phyloP scores from a whole-genome alignment of 2,888 invertebrate species.

The Synergus gifuensis region DNA sequence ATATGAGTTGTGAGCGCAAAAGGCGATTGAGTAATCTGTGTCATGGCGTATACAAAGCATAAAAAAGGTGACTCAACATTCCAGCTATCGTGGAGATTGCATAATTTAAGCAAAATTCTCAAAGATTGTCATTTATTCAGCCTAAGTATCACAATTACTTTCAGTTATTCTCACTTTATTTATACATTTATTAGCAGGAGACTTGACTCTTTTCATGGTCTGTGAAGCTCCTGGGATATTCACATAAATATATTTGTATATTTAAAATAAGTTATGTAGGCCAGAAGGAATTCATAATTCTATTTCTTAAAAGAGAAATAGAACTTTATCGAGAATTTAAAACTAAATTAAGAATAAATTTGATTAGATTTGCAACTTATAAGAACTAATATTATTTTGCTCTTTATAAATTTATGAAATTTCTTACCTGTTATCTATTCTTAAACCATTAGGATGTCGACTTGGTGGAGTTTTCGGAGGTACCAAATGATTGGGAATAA shows the following conservation, averaged over 20 bases:
- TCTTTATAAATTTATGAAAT: too few relatives aligned
- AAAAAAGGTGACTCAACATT: constrained; percentile 37
- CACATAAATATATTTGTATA: not conserved
- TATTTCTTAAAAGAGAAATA: not conserved
- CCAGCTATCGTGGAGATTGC: constrained; percentile 11
- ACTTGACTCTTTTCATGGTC: not conserved
- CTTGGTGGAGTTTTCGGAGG: constrained; percentile 88
- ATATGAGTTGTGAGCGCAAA: constrained; percentile 7
- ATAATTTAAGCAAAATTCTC: constrained; percentile 1
- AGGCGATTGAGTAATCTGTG: constrained; percentile 36
- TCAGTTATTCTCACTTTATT: not conserved
- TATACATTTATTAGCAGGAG: not conserved
- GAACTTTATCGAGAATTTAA: not conserved
- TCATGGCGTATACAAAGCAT: constrained; percentile 32
- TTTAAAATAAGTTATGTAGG: not conserved
- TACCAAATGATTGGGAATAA: constrained; percentile 92
- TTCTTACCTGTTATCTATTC: constrained; percentile 84
- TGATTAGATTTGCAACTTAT: not conserved
- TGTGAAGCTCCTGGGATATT: not conserved
- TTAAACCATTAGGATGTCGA: constrained; percentile 89
- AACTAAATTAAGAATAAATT: not conserved
- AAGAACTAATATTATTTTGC: not conserved
- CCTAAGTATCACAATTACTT: not conserved
- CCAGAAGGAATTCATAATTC: too few relatives aligned
- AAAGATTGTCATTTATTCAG: constrained; percentile 10